Conservation (phyloP, 2,113 vertebrate genomes). For the Pluvialis apricaria region DNA sequence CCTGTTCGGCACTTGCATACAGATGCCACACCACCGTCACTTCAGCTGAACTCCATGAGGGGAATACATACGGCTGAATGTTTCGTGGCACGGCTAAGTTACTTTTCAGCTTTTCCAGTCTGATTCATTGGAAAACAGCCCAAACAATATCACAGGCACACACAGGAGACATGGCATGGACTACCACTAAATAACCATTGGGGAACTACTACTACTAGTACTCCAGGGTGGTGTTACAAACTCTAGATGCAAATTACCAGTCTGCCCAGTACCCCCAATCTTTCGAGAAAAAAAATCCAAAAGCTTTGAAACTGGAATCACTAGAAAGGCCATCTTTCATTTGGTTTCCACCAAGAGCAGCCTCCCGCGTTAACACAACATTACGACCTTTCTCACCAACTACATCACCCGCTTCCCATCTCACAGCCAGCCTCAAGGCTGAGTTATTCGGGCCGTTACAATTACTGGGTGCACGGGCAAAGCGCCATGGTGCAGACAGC, state of each 20-base stretch:
- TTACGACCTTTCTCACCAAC: not conserved
- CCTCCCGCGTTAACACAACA: not conserved
- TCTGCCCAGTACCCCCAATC: fast-evolving
- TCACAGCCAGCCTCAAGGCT: not conserved
- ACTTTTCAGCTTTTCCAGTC: not conserved
- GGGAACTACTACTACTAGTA: not conserved
- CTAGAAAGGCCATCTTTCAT: not conserved
- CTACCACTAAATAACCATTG: not conserved
- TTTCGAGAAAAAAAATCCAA: not conserved
- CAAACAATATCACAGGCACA: not conserved
- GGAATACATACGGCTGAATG: not conserved
- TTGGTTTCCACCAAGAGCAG: not conserved
- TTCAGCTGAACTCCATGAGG: not conserved
- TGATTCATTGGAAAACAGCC: not conserved
- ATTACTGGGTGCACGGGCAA: not conserved
- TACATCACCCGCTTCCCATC: not conserved
- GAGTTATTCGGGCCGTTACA: not conserved
- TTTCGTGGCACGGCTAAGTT: not conserved
- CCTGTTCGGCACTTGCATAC: not conserved
- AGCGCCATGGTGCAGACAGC: fast-evolving
- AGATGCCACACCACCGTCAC: not conserved
- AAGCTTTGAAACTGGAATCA: not conserved
- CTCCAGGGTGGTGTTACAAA: not conserved
- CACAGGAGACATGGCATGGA: fast-evolving
- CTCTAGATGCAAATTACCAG: not conserved